Percentiles rank a stretch among this genome's conserved stretches.
phyloP scores from a whole-genome alignment of 53 echinoderm and acorn worm genomes.

The Actinopyga echinites region DNA sequence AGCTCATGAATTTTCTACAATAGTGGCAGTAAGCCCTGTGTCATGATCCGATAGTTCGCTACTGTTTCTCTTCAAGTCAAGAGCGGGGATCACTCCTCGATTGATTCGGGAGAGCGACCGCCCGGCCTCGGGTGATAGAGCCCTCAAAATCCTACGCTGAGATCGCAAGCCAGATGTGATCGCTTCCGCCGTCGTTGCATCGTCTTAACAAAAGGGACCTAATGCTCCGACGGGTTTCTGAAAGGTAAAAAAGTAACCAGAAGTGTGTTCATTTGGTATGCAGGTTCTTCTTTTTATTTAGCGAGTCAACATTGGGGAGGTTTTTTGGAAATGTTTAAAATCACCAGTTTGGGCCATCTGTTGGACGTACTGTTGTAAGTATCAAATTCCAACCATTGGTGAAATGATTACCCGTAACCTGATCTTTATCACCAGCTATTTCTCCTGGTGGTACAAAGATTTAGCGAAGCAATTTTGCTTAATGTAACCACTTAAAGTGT shows the following conservation, averaged over 20 bases:
- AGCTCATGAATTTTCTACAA: constrained; percentile 32
- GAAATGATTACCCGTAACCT: neutral
- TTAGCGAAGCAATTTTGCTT: constrained; percentile 18
- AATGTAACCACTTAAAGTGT: constrained; percentile 28
- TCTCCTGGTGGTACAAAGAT: neutral
- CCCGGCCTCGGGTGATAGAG: constrained; percentile 18
- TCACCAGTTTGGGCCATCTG: constrained; percentile 8
- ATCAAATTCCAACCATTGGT: constrained; percentile 24
- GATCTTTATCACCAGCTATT: constrained; percentile 5
- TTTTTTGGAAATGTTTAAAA: too few relatives aligned
- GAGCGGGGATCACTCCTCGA: constrained; percentile 6
- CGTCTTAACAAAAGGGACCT: constrained; percentile 28
- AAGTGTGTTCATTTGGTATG: constrained; percentile 21
- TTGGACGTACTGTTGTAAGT: neutral
- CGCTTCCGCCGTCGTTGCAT: neutral
- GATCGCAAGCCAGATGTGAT: constrained; percentile 27
- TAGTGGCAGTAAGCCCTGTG: constrained; percentile 1
- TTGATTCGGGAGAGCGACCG: neutral
- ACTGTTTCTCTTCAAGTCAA: constrained; percentile 15
- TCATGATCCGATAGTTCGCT: constrained; percentile 9
- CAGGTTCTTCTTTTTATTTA: constrained; percentile 3
- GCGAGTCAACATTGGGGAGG: neutral
- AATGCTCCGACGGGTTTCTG: too few relatives aligned
- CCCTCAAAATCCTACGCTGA: neutral
- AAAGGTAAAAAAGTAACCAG: neutral